Conservation (phyloP, 2,113 vertebrate species). For the Brachyhypopomus gauderio region DNA sequence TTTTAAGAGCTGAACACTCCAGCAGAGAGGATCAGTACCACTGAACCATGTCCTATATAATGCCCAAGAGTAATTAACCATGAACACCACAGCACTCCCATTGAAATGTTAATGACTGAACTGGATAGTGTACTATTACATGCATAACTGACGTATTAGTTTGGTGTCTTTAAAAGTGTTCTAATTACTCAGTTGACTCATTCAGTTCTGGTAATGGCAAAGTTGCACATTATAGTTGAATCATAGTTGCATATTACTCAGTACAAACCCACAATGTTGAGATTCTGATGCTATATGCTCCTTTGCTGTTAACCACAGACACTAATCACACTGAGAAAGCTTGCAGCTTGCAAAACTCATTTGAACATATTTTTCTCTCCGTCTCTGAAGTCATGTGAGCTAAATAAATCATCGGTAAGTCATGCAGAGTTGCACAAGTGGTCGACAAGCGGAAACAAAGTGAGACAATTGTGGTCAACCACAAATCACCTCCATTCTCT, state of each 20-base stretch:
- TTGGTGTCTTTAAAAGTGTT: constrained; percentile 21
- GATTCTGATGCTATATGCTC: background rate
- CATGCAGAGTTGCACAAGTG: constrained; percentile 13
- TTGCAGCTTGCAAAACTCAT: background rate
- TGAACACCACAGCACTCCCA: constrained; percentile 39
- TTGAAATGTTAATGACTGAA: constrained; percentile 47
- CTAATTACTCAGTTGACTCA: constrained; percentile 17
- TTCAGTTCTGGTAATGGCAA: background rate
- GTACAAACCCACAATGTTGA: background rate
- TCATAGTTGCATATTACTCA: background rate
- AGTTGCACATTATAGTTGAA: too few species aligned
- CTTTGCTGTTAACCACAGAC: background rate
- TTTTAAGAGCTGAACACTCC: constrained; percentile 44
- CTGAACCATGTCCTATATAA: constrained; percentile 46
- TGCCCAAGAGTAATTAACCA: constrained; percentile 46
- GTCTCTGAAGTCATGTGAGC: background rate
- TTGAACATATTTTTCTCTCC: background rate
- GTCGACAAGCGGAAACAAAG: constrained; percentile 32
- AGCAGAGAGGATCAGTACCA: constrained; percentile 46
- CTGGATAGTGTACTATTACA: constrained; percentile 33
- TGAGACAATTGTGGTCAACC: constrained; percentile 34
- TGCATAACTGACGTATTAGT: constrained; percentile 31
- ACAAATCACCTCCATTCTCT: constrained; percentile 37
- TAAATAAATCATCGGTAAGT: constrained; percentile 12
- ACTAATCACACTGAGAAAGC: background rate